A percentile compares a stretch with the other conserved stretches of the same genome.
phyloP scores from a whole-genome alignment of 1,140 invertebrate genomes.

The Tenebrio molitor region DNA sequence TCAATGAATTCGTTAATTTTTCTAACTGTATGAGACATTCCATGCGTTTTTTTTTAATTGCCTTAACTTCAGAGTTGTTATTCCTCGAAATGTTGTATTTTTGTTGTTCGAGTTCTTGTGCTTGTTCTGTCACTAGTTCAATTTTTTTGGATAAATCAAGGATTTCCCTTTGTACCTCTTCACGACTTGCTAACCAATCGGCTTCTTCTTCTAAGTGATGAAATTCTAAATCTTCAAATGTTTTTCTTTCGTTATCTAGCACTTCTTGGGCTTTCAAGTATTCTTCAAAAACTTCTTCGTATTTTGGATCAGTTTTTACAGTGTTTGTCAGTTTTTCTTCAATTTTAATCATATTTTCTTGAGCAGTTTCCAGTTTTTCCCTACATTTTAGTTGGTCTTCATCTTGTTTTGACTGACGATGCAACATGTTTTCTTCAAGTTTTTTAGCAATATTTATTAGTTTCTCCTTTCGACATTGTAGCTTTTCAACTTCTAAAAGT shows the following conservation, averaged over 20 bases:
- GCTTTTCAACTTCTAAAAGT: constrained; percentile 81
- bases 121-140: constrained; percentile 73
- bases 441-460: constrained; percentile 71
- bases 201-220: constrained; percentile 93
- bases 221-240: constrained; percentile 94
- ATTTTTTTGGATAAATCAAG: constrained; percentile 76
- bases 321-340: constrained; percentile 65
- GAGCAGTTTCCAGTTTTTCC: constrained; percentile 71
- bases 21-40: constrained; percentile 60
- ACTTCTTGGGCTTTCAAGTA: constrained; percentile 76
- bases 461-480: constrained; percentile 77
- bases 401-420: constrained; percentile 70
- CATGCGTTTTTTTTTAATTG: constrained; percentile 58
- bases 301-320: constrained; percentile 66
- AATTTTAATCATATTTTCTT: constrained; percentile 69
- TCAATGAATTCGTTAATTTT: constrained; percentile 58
- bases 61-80: constrained; percentile 62
- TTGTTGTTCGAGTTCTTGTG: constrained; percentile 78
- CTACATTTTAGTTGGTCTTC: constrained; percentile 72
- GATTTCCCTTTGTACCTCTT: constrained; percentile 85
- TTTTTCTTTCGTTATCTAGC: constrained; percentile 81
- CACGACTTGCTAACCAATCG: constrained; percentile 82
- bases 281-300: constrained; percentile 72
- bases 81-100: constrained; percentile 65
- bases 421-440: constrained; percentile 70